Evolutionary conservation across 2,888 invertebrate genomes (phyloP).

Genomic region (Eristalinus aeneus): DNA sequence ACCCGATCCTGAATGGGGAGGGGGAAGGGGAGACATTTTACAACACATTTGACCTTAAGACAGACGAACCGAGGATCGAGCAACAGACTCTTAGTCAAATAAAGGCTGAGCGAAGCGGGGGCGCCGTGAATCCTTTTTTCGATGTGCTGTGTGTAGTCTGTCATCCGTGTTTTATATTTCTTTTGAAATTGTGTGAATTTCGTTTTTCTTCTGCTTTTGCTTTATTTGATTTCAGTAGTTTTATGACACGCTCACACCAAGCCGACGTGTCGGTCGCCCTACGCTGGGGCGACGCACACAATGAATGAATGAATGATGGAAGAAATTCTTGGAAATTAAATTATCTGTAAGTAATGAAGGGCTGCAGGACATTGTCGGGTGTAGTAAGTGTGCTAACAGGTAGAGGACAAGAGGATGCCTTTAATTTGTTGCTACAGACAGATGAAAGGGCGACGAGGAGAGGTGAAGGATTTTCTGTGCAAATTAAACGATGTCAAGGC

Average conservation of each 20-base stretch:
- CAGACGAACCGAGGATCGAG: conserved; percentile 46
- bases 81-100: conserved; percentile 59
- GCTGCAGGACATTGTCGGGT: background rate
- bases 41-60: conserved; percentile 70
- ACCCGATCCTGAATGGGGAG: background rate
- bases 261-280: no score
- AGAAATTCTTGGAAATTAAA: conserved; percentile 45
- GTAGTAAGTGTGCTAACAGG: background rate
- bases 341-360: conserved; percentile 42
- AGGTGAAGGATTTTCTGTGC: background rate
- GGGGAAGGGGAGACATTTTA: conserved; percentile 39
- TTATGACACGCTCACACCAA: conserved; percentile 16
- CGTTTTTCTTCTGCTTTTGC: conserved; percentile 8
- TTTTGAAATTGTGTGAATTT: conserved; percentile 51
- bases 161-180: conserved; percentile 57
- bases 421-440: background rate
- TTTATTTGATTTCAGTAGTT: conserved; percentile 61
- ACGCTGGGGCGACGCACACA: no score
- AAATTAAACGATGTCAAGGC: background rate
- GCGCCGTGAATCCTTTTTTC: conserved; percentile 15
- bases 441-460: background rate
- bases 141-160: conserved; percentile 33
- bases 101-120: conserved; percentile 16
- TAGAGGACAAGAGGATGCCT: background rate
- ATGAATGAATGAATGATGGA: conserved; percentile 29